Evolutionary conservation across 2,888 invertebrate genomes (phyloP).

Genomic region (Rotaria sp.): DNA sequence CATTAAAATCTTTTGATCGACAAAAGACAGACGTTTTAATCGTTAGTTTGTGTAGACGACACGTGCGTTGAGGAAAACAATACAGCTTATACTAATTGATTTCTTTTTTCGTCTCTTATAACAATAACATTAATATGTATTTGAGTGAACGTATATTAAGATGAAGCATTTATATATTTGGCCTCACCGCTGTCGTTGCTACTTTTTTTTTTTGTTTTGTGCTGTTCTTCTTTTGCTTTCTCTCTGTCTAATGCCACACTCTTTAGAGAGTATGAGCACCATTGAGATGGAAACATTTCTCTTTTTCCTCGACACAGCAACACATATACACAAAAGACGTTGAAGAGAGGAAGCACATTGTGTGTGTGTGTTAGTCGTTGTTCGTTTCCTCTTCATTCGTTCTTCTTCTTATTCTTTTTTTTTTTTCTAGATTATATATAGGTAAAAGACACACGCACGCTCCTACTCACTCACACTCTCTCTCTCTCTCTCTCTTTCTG

Average conservation of each 20-base stretch:
- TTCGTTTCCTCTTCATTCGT: constrained; percentile 14
- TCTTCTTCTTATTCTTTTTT: neutral
- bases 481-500: neutral
- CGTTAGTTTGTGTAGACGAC: neutral
- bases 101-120: neutral
- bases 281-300: constrained; percentile 22
- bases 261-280: neutral
- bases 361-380: neutral
- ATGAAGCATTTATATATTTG: neutral
- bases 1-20: neutral
- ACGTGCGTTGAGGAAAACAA: neutral
- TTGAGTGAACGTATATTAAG: neutral
- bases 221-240: neutral
- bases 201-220: neutral
- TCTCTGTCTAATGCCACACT: neutral
- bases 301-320: neutral
- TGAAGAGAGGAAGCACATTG: neutral
- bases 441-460: neutral
- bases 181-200: neutral
- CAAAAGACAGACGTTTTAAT: neutral
- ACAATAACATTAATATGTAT: neutral
- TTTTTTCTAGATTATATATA: constrained; percentile 22
- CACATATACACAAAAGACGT: neutral
- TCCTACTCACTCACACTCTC: neutral
- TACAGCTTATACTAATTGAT: neutral